These are phyloP conservation scores for Cinara cedri DNA, from an alignment of 2,888 invertebrate species.

Conservation along the genomic window DNA sequence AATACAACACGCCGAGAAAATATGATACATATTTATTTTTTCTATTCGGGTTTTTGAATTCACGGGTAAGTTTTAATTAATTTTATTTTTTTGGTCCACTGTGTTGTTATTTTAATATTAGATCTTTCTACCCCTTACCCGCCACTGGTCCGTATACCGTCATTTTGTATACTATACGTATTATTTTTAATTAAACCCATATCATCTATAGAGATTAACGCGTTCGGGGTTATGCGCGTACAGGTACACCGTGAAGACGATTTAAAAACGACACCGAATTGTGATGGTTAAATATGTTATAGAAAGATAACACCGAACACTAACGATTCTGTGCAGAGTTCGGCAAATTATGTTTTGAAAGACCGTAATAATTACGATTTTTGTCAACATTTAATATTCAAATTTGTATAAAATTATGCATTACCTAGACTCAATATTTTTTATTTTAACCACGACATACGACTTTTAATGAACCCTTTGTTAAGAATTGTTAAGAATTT, in stretches of 20 bases:
- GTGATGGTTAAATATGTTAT: no score
- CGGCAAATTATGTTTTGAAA: no score
- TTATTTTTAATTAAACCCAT: conserved; percentile 55
- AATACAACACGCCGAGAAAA: conserved; percentile 1
- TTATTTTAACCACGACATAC: no score
- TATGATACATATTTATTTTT: not conserved
- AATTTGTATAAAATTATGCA: no score
- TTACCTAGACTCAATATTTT: no score
- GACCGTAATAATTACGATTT: no score
- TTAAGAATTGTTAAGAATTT: no score
- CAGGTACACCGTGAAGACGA: not conserved
- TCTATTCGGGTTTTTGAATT: no score
- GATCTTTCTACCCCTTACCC: not conserved
- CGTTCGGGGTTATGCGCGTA: not conserved
- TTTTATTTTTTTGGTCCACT: conserved; percentile 16
- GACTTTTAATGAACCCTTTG: no score
- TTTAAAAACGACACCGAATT: conserved; percentile 5
- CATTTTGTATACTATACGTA: conserved; percentile 25
- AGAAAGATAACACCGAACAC: no score
- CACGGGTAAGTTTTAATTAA: conserved; percentile 47
- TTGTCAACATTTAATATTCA: no score
- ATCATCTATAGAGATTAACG: conserved; percentile 43
- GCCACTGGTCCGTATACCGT: not conserved
- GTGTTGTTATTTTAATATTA: conserved; percentile 22
- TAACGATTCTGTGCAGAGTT: no score